phyloP scores from a whole-genome alignment of 2,113 vertebrate genomes.

The Ctenomys sociabilis region DNA sequence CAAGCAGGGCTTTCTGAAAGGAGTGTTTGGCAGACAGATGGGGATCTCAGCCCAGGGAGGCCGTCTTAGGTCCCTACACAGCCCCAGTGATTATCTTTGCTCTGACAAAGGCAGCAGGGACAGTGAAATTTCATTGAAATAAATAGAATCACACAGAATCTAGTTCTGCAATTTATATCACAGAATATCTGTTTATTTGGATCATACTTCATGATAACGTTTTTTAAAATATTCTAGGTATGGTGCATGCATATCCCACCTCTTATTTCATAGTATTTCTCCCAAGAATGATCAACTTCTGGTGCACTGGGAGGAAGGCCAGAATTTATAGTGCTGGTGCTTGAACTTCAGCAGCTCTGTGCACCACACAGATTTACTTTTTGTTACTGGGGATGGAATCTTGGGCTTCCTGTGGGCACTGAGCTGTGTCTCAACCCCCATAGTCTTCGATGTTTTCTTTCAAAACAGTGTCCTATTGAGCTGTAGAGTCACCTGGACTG shows the following conservation, averaged over 20 bases:
- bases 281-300: background rate
- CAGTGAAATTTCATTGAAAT: background rate
- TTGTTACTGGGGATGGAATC: background rate
- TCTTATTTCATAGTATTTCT: background rate
- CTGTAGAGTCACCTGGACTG: background rate
- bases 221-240: background rate
- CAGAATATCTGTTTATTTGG: background rate
- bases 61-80: background rate
- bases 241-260: background rate
- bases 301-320: background rate
- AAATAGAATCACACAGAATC: background rate
- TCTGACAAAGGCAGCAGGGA: background rate
- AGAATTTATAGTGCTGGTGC: background rate
- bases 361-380: background rate
- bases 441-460: background rate
- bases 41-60: background rate
- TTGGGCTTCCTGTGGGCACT: background rate
- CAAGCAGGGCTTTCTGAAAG: background rate
- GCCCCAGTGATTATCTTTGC: background rate
- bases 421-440: background rate
- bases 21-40: background rate
- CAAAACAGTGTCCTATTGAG: background rate
- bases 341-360: background rate
- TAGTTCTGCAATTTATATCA: background rate
- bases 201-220: background rate